A percentile compares a stretch with the other conserved stretches of the same genome.
Evolutionary conservation across 2,888 invertebrate genomes (phyloP).

Genomic region (Anagyrus pseudococci): DNA sequence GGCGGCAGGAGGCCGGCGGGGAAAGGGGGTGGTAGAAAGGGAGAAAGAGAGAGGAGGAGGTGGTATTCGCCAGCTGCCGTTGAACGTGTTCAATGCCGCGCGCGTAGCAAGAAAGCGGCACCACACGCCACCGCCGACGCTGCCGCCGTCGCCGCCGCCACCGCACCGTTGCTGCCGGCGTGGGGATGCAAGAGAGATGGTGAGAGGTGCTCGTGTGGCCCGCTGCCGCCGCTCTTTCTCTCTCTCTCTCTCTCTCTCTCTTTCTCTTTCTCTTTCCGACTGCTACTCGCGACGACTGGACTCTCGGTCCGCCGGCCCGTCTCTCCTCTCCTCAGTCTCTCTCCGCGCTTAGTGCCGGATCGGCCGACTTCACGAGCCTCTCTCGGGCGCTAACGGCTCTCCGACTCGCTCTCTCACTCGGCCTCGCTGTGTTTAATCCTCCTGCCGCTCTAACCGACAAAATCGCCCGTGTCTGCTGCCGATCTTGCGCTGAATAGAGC

Average conservation of each 20-base stretch:
- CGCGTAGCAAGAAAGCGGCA: slow-evolving; percentile 55
- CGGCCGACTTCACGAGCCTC: slow-evolving; percentile 17
- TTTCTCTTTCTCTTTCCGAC: slow-evolving; percentile 19
- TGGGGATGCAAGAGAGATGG: slow-evolving; percentile 16
- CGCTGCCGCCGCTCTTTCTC: slow-evolving; percentile 14
- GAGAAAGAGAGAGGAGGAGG: slow-evolving; percentile 30
- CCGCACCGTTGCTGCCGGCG: too few relatives aligned
- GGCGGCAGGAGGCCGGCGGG: slow-evolving; percentile 19
- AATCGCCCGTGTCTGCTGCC: too few relatives aligned
- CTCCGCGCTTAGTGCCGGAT: slow-evolving; percentile 27
- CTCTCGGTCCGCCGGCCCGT: neutral
- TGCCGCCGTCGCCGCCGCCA: too few relatives aligned
- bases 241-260: slow-evolving; percentile 16
- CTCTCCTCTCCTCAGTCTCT: slow-evolving; percentile 25
- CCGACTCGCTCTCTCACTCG: neutral
- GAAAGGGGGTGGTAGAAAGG: slow-evolving; percentile 2
- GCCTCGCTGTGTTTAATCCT: too few relatives aligned
- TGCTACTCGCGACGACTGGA: neutral
- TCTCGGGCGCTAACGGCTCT: neutral
- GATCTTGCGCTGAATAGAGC: too few relatives aligned
- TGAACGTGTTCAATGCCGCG: slow-evolving; percentile 60
- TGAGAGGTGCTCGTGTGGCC: slow-evolving; percentile 22
- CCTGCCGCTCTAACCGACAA: too few relatives aligned
- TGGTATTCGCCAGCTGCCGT: slow-evolving; percentile 61
- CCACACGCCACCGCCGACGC: too few relatives aligned